Conservation (phyloP, 2,888 invertebrate genomes). For the Trilocha varians region DNA sequence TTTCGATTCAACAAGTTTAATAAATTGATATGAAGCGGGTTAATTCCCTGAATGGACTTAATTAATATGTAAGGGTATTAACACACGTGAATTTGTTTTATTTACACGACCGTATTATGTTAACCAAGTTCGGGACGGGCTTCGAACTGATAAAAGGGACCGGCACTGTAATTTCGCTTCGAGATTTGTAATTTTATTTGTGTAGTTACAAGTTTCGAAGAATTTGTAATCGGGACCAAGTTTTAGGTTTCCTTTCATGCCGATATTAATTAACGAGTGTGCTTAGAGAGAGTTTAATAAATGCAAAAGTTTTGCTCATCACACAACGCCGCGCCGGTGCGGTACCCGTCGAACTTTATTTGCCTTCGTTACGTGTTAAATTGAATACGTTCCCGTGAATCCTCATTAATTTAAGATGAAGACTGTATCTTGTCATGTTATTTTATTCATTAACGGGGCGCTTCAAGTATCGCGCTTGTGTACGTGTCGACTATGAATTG, state of each 20-base stretch:
- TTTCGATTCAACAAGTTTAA: slow-evolving; percentile 17
- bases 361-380: slow-evolving; percentile 63
- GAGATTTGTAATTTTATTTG: slow-evolving; percentile 42
- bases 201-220: slow-evolving; percentile 39
- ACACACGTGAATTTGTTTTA: slow-evolving; percentile 37
- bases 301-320: slow-evolving; percentile 39
- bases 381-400: slow-evolving; percentile 61
- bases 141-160: slow-evolving; percentile 3
- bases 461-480: slow-evolving; percentile 45
- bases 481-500: slow-evolving; percentile 59
- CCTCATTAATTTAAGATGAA: slow-evolving; percentile 71
- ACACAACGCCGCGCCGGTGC: slow-evolving; percentile 13
- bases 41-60: slow-evolving; percentile 26
- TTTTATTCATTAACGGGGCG: slow-evolving; percentile 66
- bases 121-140: slow-evolving; percentile 39
- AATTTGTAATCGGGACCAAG: slow-evolving; percentile 49
- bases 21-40: slow-evolving; percentile 21
- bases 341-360: slow-evolving; percentile 51
- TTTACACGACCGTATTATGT: slow-evolving; percentile 43
- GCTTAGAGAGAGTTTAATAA: slow-evolving; percentile 52
- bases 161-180: slow-evolving; percentile 25
- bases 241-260: slow-evolving; percentile 62
- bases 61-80: slow-evolving; percentile 29
- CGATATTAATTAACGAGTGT: slow-evolving; percentile 61
- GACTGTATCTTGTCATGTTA: slow-evolving; percentile 67